Base-by-base conservation (phyloP, 2,797 vertebrate genomes). In the Hozukius guyotensis region DNA sequence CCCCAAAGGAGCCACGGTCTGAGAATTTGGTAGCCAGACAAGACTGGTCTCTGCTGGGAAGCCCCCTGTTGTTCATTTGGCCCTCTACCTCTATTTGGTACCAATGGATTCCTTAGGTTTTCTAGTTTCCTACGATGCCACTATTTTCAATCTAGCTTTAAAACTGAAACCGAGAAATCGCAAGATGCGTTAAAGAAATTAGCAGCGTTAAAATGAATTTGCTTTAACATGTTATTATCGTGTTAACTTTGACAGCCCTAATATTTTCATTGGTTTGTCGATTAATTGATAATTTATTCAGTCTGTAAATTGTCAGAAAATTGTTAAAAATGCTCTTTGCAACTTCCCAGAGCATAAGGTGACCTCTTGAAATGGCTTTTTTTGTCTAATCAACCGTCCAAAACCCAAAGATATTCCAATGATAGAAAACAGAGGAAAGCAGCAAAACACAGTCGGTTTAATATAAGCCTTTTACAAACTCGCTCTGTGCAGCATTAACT, bases 41-140 rank as follows among this genome's bases (percentile, higher is more conserved):
- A 60, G 38, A 57, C 42, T 61, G 46, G 49, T 81, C 42, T 82
- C 63, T 75, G 56, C 71, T 80, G 49, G 38, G 56, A 72, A 78
- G 24, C 59, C 13, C 18, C 57, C 36, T n/a, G 72, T 57, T 83
- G 63, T 78, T 83, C 68, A 78, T 72, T 78, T 87, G 46, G 67
- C 67, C 46, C 14, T 72, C 22, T 52, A 24, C n/a, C 62, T 42
- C 38, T 42, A 42, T 42, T 42, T 42, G 38, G 14, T 42, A 16
- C 42, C 42, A 46, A 46, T 46, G 16, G 42, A 46, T 49, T 49
- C 46, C 7, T 20, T 8, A 20, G 46, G 18, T 20, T 49, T 49
- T 49, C 46, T 49, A 49, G 46, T 20, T 49, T 49, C 46, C 16
- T 49, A 49, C 3, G 46, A 20, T 49, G 18, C 46, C 18, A 20